phyloP scores from a whole-genome alignment of 2,113 vertebrate genomes.

The Ailurus styani region DNA sequence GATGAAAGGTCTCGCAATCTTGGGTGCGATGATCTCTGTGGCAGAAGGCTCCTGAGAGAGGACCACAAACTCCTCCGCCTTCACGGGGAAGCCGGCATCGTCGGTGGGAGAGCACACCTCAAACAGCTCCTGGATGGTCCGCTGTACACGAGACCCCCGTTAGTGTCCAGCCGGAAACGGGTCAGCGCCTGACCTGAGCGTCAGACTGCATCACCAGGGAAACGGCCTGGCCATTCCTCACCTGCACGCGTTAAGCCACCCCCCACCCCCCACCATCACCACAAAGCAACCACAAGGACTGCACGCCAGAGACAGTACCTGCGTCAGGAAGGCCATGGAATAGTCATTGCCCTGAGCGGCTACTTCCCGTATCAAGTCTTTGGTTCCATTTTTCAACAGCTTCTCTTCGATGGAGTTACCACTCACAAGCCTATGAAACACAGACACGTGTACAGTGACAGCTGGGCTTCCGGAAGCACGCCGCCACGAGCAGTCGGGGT shows the following conservation, averaged over 20 bases:
- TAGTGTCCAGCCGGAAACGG: not conserved
- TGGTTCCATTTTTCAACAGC: slow-evolving; percentile 89
- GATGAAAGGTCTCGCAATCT: slow-evolving; percentile 89
- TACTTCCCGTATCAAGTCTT: slow-evolving; percentile 90
- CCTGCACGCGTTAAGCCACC: rapidly evolving
- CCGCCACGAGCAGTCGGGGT: rapidly evolving
- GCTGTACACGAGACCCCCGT: slow-evolving; percentile 66
- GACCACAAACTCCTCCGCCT: slow-evolving; percentile 91
- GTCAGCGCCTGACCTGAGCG: too few species aligned
- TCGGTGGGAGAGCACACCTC: slow-evolving; percentile 88
- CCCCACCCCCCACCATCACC: not conserved
- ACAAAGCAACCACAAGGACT: rapidly evolving
- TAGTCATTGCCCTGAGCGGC: slow-evolving; percentile 90
- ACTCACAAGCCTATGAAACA: slow-evolving; percentile 84
- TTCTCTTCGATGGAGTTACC: slow-evolving; percentile 94
- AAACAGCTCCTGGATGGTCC: slow-evolving; percentile 92
- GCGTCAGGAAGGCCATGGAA: slow-evolving; percentile 88
- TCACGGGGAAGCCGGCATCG: slow-evolving; percentile 76
- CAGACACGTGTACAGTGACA: rapidly evolving
- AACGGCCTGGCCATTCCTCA: rapidly evolving
- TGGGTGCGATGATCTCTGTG: slow-evolving; percentile 88
- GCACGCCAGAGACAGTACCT: slow-evolving; percentile 72
- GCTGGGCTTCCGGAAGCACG: not conserved
- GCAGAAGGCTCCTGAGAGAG: slow-evolving; percentile 90
- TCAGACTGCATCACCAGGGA: rapidly evolving